A percentile compares a stretch with the other conserved stretches of the same genome.
phyloP scores from a whole-genome alignment of 2,888 invertebrate genomes.

The Caenorhabditis angaria region DNA sequence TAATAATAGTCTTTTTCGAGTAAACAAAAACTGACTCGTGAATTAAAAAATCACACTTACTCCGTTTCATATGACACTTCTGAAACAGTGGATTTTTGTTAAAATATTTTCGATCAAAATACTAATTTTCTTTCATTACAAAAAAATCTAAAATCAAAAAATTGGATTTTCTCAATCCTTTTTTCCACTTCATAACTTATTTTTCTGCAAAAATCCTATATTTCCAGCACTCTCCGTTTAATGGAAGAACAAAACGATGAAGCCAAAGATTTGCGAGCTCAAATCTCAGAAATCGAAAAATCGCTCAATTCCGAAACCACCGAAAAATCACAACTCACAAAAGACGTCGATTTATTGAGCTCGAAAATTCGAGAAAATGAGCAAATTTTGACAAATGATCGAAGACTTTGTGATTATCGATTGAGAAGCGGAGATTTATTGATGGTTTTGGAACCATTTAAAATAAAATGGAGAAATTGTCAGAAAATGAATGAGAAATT shows the following conservation, averaged over 20 bases:
- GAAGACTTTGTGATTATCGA: conserved; percentile 43
- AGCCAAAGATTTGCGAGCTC: conserved; percentile 26
- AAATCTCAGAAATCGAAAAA: conserved; percentile 21
- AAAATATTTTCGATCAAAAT: too few species aligned
- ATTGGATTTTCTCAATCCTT: not conserved
- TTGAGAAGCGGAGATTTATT: conserved; percentile 36
- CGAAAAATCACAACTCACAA: conserved; percentile 28
- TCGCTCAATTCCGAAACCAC: conserved; percentile 13
- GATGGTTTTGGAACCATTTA: conserved; percentile 12
- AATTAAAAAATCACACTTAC: too few species aligned
- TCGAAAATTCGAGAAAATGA: conserved; percentile 36
- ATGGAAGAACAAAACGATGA: conserved; percentile 39
- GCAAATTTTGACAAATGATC: conserved; percentile 31
- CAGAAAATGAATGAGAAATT: conserved; percentile 22
- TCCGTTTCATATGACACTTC: too few species aligned
- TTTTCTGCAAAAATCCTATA: not conserved
- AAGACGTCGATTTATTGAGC: conserved; percentile 26
- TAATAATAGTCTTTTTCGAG: too few species aligned
- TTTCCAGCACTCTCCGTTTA: conserved; percentile 18
- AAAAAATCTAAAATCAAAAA: too few species aligned
- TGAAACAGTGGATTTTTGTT: too few species aligned
- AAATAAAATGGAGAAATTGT: conserved; percentile 21
- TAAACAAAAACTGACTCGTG: too few species aligned
- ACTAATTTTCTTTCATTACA: too few species aligned
- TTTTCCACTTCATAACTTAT: not conserved